A percentile compares a stretch with the other conserved stretches of the same genome.
These are phyloP conservation scores for Gambusia holbrooki DNA, from an alignment of 2,113 vertebrate genomes.

Conservation along the genomic window DNA sequence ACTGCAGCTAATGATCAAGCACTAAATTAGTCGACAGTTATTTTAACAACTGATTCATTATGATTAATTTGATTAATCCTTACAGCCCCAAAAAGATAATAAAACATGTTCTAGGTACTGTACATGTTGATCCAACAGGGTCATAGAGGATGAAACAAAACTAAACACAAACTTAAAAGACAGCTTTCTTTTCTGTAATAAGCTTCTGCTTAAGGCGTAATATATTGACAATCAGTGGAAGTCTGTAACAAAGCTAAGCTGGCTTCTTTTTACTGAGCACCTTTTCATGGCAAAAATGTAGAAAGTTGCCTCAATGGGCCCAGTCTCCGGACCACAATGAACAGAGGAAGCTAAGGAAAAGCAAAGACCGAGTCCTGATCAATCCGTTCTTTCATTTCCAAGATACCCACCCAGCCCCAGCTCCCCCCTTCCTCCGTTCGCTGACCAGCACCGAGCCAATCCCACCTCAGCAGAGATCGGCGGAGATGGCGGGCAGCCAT, in stretches of 20 bases:
- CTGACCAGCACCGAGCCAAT: conserved; percentile 71
- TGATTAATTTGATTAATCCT: too few species aligned
- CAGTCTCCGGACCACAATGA: conserved; percentile 78
- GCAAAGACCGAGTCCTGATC: conserved; percentile 74
- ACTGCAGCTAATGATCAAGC: too few species aligned
- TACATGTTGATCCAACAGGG: conserved; percentile 31
- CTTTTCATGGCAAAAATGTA: conserved; percentile 52
- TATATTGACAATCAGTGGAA: conserved; percentile 25
- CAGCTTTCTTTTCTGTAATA: conserved; percentile 8
- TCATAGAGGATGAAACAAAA: conserved; percentile 12
- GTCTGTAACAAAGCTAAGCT: conserved; percentile 44
- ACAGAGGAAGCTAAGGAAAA: conserved; percentile 78
- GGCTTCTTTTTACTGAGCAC: conserved; percentile 48
- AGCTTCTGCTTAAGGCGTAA: background rate
- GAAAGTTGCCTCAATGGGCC: conserved; percentile 77
- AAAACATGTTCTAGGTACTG: background rate
- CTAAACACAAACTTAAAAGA: background rate
- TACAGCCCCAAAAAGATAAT: too few species aligned
- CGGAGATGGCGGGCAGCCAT: conserved; percentile 58
- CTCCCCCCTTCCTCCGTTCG: conserved; percentile 20
- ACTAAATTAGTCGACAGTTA: too few species aligned
- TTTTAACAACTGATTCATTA: too few species aligned
- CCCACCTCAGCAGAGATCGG: conserved; percentile 34
- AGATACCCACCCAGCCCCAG: conserved; percentile 60
- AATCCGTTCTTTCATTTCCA: conserved; percentile 81